A percentile compares a stretch with the other conserved stretches of the same genome.
Conservation (phyloP, 2,888 invertebrate genomes). For the Cataglyphis albicans region DNA sequence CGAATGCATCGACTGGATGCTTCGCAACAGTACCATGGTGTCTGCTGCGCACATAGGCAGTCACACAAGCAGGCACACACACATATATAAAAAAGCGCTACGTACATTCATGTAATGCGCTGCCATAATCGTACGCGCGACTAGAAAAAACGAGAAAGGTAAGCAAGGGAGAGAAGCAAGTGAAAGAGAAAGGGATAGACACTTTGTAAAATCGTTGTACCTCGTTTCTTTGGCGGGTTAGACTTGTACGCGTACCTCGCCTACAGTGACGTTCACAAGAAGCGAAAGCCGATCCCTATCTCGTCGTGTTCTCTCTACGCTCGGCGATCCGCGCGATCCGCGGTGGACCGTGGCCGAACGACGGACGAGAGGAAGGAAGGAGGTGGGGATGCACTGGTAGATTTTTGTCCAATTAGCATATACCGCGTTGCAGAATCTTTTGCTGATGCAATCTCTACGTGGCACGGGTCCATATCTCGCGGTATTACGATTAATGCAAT, state of each 20-base stretch:
- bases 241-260: conserved; percentile 70
- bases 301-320: conserved; percentile 74
- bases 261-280: conserved; percentile 78
- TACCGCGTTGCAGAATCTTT: conserved; percentile 76
- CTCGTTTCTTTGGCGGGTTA: conserved; percentile 74
- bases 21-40: conserved; percentile 30
- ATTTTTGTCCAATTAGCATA: conserved; percentile 81
- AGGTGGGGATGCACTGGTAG: conserved; percentile 55
- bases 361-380: conserved; percentile 17
- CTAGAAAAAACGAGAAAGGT: conserved; percentile 61
- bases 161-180: not conserved
- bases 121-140: conserved; percentile 69
- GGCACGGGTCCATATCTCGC: conserved; percentile 64
- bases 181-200: conserved; percentile 62
- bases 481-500: conserved; percentile 79
- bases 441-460: conserved; percentile 70
- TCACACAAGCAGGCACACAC: conserved; percentile 13
- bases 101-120: conserved; percentile 70
- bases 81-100: conserved; percentile 55
- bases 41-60: conserved; percentile 42
- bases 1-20: conserved; percentile 28
- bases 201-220: conserved; percentile 78
- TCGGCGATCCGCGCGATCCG: conserved; percentile 70
- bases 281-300: conserved; percentile 79
- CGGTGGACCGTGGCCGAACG: conserved; percentile 57